Base-by-base conservation (phyloP, 2,888 invertebrate species). In the Podotricha telesiphe region DNA sequence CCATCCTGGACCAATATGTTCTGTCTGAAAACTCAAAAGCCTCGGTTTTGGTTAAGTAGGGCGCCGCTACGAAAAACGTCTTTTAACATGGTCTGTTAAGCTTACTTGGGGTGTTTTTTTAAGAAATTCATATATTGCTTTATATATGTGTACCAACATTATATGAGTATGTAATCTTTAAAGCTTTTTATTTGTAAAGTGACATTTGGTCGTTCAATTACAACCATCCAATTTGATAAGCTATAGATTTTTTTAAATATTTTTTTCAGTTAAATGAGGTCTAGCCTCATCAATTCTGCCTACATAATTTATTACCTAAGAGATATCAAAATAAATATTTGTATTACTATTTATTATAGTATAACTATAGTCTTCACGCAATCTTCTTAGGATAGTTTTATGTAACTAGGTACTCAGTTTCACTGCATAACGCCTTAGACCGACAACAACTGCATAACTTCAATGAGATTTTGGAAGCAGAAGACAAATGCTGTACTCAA, bases 81-180 rank as follows among this genome's bases (percentile, higher is more conserved):
- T 81, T 84, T 83, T 79, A 76, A 79, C 74, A 78, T 79, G 84
- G 81, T 83, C 83, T 83, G 73, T 75, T 82, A 78, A 77, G 73
- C 81, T 75, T 77, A 75, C 75, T 75, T 75, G 74, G 76, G 74
- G 19, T n/a, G 5, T 22, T 20, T 61, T 58, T 50, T 45, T 17
- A 20, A 19, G n/a, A 61, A 37, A 20, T 53, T 3, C 62, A 1
- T 50, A 13, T 55, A 37, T 0, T 20, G 15, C 19, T 47, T 55
- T 17, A 37, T 37, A 37, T 37, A 28, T 37, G 37, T 37, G 37
- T 4, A 28, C 28, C 28, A 28, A 28, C 6, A 28, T 28, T 28
- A 28, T 28, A 4, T 28, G 28, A 4, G 28, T 28, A 28, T 28
- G 6, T 28, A 28, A 28, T 4, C 2, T 28, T 4, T 28, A 28